phyloP scores from a whole-genome alignment of 1,140 invertebrate genomes.

The Physella acuta region DNA sequence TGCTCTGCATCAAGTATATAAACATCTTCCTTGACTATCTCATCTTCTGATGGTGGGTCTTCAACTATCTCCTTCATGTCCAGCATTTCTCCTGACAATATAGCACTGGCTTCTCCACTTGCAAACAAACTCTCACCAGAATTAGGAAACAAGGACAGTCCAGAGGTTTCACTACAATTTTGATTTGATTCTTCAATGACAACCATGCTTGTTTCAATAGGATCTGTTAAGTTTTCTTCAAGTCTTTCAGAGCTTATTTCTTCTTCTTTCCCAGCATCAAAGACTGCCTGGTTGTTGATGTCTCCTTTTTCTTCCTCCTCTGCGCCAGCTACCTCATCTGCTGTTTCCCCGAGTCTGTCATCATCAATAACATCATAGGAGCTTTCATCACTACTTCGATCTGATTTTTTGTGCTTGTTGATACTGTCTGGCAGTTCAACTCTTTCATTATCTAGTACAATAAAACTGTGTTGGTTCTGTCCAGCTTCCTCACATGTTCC shows the following conservation, averaged over 20 bases:
- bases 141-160: slow-evolving; percentile 11
- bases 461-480: slow-evolving; percentile 16
- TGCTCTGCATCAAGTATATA: too few relatives aligned
- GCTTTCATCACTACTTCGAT: slow-evolving; percentile 25
- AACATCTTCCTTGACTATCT: neutral
- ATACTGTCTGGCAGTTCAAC: neutral
- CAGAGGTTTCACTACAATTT: neutral
- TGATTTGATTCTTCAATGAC: slow-evolving; percentile 15
- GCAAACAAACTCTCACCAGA: neutral
- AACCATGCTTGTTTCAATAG: slow-evolving; percentile 18
- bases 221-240: neutral
- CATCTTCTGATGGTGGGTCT: neutral
- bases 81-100: neutral
- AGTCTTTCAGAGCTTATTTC: neutral
- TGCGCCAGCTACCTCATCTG: neutral
- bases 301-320: slow-evolving; percentile 4
- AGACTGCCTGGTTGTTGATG: neutral
- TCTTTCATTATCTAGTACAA: slow-evolving; percentile 12
- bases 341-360: neutral
- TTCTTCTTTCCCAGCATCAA: neutral
- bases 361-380: slow-evolving; percentile 25
- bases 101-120: neutral
- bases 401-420: slow-evolving; percentile 11
- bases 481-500: too few relatives aligned
- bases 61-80: neutral